Evolutionary conservation across 2,797 vertebrate species (phyloP).

Genomic region (Austrolebias charrua): DNA sequence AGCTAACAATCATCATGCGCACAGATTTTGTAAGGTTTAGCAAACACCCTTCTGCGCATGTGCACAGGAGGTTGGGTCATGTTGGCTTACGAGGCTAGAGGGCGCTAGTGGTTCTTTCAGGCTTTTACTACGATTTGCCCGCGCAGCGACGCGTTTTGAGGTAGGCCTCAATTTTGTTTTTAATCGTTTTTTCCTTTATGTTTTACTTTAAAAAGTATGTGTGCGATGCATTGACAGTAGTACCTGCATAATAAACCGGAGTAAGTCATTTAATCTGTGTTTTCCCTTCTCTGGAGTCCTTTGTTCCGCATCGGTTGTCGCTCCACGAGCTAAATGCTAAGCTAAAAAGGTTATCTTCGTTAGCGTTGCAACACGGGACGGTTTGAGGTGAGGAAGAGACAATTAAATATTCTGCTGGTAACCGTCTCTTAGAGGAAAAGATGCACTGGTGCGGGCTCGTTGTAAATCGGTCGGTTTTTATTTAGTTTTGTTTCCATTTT

Average conservation of each 20-base stretch:
- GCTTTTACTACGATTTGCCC: constrained; percentile 50
- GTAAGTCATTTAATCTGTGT: neutral
- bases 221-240: neutral
- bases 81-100: constrained; percentile 38
- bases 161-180: constrained; percentile 63
- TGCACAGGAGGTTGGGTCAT: neutral
- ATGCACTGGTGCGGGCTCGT: no score
- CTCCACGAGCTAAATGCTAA: constrained; percentile 21
- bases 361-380: constrained; percentile 19
- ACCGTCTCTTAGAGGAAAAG: neutral
- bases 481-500: no score
- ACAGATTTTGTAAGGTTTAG: no score
- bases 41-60: no score
- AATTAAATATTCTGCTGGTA: accelerated
- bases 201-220: accelerated
- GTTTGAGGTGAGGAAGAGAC: neutral
- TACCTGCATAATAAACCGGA: accelerated
- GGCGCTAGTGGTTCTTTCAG: constrained; percentile 36
- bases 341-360: constrained; percentile 34
- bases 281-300: neutral
- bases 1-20: no score
- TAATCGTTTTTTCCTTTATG: constrained; percentile 9
- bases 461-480: accelerated
- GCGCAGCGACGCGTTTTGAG: constrained; percentile 64
- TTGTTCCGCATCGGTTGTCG: constrained; percentile 9